Base-by-base conservation (phyloP, 1,140 invertebrate genomes). In the Brachionus calyciflorus region DNA sequence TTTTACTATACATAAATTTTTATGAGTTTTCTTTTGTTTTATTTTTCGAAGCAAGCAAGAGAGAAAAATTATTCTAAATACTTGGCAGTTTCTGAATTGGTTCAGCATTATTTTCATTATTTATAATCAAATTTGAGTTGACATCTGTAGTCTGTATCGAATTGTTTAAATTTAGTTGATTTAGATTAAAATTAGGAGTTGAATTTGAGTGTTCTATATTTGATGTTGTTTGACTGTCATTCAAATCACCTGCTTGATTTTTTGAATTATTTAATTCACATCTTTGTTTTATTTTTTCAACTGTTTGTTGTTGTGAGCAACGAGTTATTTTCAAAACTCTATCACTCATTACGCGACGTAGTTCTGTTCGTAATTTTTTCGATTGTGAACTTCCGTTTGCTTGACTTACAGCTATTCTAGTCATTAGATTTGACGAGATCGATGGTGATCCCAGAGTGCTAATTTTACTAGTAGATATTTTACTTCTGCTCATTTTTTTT, bases 291-390 rank as follows among this genome's bases (percentile, higher is more conserved):
- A 44, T 44, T 44, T 65, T 65, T 14, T 65, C 60, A 26, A 65
- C 60, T 41, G 40, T 65, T 44, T 65, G 60, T 26, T 65, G 37
- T 44, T 65, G 60, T 12, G 69, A 73, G 19, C 46, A 73, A 24
- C 21, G 19, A 19, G 46, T 73, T 3, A 73, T 73, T 73, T 73
- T 73, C 19, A 73, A 28, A 19, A 73, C 69, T 6, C 69, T 12
- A 21, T 73, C 46, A 17, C 69, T 73, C 69, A 73, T 73, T 2
- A 73, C 69, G 3, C 69, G 24, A 2, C 51, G 26, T 12, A 73
- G 46, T 24, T 49, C 46, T 3, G 46, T 51, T 30, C 51, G 28
- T 37, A 73, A 28, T 65, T 65, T 65, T 44, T 65, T 65, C 14
- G 60, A 65, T 24, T 5, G 37, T 4, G 60, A 41, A 17, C 19